These are phyloP conservation scores for Dryocosmus kuriphilus DNA, from an alignment of 2,888 invertebrate species.

Conservation along the genomic window DNA sequence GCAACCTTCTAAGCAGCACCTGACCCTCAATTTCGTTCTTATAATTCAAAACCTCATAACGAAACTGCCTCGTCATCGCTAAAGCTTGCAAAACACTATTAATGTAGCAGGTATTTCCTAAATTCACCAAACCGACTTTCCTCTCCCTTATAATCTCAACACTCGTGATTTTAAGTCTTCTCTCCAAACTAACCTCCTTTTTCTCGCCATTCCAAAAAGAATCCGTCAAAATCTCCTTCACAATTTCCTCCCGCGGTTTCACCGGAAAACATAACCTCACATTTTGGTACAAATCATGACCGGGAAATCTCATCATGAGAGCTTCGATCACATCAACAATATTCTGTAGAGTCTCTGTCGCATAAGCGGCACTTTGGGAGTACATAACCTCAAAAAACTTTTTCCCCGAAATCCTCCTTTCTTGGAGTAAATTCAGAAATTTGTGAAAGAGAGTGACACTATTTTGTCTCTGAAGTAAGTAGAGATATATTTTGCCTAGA, in stretches of 20 bases:
- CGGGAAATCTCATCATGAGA: conserved; percentile 79
- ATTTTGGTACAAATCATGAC: conserved; percentile 70
- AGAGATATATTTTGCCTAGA: conserved; percentile 82
- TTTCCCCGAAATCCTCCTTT: conserved; percentile 62
- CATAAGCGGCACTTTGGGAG: conserved; percentile 80
- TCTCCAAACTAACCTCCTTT: conserved; percentile 60
- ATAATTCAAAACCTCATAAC: conserved; percentile 81
- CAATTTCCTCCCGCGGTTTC: conserved; percentile 65
- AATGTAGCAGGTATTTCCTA: conserved; percentile 94
- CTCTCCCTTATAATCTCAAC: conserved; percentile 59
- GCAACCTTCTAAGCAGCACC: conserved; percentile 81
- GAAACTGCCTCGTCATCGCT: conserved; percentile 89
- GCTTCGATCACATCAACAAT: conserved; percentile 81
- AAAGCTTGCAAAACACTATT: conserved; percentile 92
- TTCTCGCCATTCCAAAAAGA: conserved; percentile 75
- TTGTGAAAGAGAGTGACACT: conserved; percentile 82
- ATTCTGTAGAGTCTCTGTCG: conserved; percentile 79
- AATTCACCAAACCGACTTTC: conserved; percentile 88
- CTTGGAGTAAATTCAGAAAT: conserved; percentile 78
- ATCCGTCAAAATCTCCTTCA: conserved; percentile 70
- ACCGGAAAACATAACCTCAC: conserved; percentile 72
- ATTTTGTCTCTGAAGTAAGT: conserved; percentile 83
- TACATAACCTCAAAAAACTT: conserved; percentile 77
- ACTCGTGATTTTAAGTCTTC: conserved; percentile 61
- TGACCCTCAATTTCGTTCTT: conserved; percentile 59